A percentile compares a stretch with the other conserved stretches of the same genome.
phyloP scores from a whole-genome alignment of 2,888 invertebrate species.

The Agonopterix subpropinquella region DNA sequence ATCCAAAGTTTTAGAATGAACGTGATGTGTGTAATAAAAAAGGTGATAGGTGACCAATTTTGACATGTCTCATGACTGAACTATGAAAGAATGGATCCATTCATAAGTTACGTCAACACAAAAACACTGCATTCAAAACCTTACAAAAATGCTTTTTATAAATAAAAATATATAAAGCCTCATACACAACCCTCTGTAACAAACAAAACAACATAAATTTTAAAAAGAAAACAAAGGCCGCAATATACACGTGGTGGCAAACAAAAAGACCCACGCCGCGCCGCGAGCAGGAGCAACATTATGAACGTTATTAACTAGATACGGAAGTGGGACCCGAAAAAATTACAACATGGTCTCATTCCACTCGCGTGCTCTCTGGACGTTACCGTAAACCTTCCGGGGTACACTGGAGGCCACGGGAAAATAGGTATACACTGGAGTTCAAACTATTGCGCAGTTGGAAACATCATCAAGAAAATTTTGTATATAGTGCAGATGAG shows the following conservation, averaged over 20 bases:
- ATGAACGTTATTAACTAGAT: slow-evolving; percentile 16
- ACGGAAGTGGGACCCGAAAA: slow-evolving; percentile 16
- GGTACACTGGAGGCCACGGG: slow-evolving; percentile 8
- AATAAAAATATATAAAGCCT: too few relatives aligned
- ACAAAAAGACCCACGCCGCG: neutral
- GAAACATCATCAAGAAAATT: too few relatives aligned
- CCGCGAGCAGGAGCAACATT: slow-evolving; percentile 9
- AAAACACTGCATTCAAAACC: too few relatives aligned
- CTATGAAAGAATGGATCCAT: too few relatives aligned
- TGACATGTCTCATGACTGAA: too few relatives aligned
- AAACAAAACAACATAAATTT: neutral
- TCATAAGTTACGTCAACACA: too few relatives aligned
- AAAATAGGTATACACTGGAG: neutral
- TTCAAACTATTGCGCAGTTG: neutral
- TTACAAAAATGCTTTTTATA: too few relatives aligned
- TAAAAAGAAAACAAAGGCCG: too few relatives aligned
- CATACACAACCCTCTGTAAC: neutral
- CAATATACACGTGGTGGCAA: neutral
- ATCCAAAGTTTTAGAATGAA: too few relatives aligned
- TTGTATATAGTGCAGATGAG: too few relatives aligned
- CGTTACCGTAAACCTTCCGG: slow-evolving; percentile 10
- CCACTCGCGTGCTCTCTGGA: slow-evolving; percentile 11
- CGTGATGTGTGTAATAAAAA: too few relatives aligned
- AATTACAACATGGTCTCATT: slow-evolving; percentile 10
- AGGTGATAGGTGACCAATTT: too few relatives aligned